Base-by-base conservation (phyloP, 2,113 vertebrate species). In the Tetrax tetrax region DNA sequence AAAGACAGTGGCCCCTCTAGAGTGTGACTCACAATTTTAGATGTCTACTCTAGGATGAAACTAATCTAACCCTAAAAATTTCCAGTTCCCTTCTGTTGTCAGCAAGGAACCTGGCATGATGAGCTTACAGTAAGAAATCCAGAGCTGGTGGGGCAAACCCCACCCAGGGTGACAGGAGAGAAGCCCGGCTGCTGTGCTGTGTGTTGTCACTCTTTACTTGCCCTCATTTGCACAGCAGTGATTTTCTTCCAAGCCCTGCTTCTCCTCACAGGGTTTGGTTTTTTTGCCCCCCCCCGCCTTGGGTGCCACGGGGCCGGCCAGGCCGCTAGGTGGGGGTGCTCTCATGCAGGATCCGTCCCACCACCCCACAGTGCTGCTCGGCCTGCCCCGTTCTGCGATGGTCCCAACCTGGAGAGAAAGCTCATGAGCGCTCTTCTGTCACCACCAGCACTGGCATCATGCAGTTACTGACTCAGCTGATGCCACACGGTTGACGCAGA, bases 251-350 rank as follows among this genome's bases (percentile, higher is more conserved):
- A 22, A 60, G 37, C 38, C 38, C 61, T 16, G 23, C 4, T 19
- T 56, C 35, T 59, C n/a, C 50, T 64, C 51, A 0, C 7, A 33
- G 35, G 16, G 15, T 8, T 41, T n/a, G n/a, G n/a, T n/a, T 38
- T 38, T 38, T 38, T 38, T 65, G 43, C 70, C 27, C 33, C 35
- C 53, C 45, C 12, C 38, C 10, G 45, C 29, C n/a, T 19, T 15
- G 33, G 50, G 22, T 61, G 71, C 25, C 75, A 31, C 38, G 27
- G 38, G 65, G 78, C 31, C 0, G 3, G 31, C 53, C 33, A 87
- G 56, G 65, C 94, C 96, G 1, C 96, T 96, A 96, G 96, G 48
- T 95, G 96, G 96, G 43, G 66, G 57, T 96, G 96, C 96, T 94
- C 77, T 57, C 74, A 45, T n/a, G 83, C 77, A n/a, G 80, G 69